Base-by-base conservation (phyloP, 2,888 invertebrate species). In the Torymus tubicola region DNA sequence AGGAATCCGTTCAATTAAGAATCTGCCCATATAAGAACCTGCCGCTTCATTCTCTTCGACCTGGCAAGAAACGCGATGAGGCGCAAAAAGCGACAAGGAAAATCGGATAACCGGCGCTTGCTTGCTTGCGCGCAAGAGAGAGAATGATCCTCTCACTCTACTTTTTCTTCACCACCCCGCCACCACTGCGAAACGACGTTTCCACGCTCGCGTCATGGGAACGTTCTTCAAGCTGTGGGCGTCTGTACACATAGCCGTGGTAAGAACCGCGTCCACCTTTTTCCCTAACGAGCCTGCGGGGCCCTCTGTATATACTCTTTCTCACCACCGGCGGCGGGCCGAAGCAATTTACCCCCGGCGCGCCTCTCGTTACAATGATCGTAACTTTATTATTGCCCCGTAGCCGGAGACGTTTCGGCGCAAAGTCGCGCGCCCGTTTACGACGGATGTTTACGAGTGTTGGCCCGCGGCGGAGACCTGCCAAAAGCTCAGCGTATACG, bases 311-410 rank as follows among this genome's bases (percentile, higher is more conserved):
- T 55, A n/a, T n/a, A n/a, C n/a, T 57, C 8, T 42, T 57, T 63
- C 14, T 67, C 68, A 13, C 57, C 24, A 8, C 60, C 50, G 61
- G 52, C 50, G 64, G 53, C 42, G 2, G 2, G 24, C 18, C 53
- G 60, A 31, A 64, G 71, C 65, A 71, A 71, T 71, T 78, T 65
- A 71, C 50, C 72, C 78, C 55, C 2, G 16, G 42, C n/a, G 24
- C 78, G n/a, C n/a, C 72, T 8, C 72, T 78, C 61, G 72, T 78
- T 78, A 73, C 72, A 52, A 72, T 68, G 55, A 78, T 73, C 78
- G 68, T 73, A 78, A 78, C 61, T 72, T 78, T 68, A 70, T 78
- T 78, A 72, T 63, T 68, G 71, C 72, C 53, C 65, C 50, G 50
- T 65, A 63, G 42, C 5, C 31, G 31, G 31, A 31, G 67, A 55